Evolutionary conservation across 2,888 invertebrate species (phyloP).

Genomic region (Fissipunctia ypsillon): DNA sequence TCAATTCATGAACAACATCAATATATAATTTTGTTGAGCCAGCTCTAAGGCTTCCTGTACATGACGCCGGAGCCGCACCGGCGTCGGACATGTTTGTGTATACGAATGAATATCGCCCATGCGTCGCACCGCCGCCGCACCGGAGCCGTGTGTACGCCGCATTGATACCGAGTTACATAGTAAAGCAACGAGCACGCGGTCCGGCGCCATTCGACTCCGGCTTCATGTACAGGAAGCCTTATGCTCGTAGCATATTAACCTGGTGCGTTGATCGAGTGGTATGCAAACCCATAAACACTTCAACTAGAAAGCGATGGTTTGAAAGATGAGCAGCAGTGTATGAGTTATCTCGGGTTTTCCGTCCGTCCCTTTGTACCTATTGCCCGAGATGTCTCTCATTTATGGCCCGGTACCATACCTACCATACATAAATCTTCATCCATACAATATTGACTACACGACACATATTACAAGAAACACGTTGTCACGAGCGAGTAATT

Average conservation of each 20-base stretch:
- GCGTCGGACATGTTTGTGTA: too few relatives aligned
- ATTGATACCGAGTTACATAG: too few relatives aligned
- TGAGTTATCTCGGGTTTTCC: neutral
- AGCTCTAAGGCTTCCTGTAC: too few relatives aligned
- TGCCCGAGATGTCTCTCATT: conserved; percentile 1
- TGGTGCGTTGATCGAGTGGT: neutral
- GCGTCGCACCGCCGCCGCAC: too few relatives aligned
- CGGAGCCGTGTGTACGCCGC: too few relatives aligned
- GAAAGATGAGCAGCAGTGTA: neutral
- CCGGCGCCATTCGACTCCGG: too few relatives aligned
- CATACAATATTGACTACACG: conserved; percentile 53
- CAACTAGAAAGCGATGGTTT: conserved; percentile 9
- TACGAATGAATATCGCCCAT: too few relatives aligned
- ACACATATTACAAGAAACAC: conserved; percentile 70
- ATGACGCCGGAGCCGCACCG: too few relatives aligned
- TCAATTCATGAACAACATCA: too few relatives aligned
- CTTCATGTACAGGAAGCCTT: too few relatives aligned
- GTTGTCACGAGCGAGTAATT: conserved; percentile 80
- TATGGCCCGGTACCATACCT: conserved; percentile 20
- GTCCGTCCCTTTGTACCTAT: neutral
- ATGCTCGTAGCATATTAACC: neutral
- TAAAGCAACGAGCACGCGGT: too few relatives aligned
- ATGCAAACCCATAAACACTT: neutral
- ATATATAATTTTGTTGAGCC: too few relatives aligned
- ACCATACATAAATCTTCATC: conserved; percentile 40